Base-by-base conservation (phyloP, 1,140 invertebrate species). In the Calycopis cecrops region DNA sequence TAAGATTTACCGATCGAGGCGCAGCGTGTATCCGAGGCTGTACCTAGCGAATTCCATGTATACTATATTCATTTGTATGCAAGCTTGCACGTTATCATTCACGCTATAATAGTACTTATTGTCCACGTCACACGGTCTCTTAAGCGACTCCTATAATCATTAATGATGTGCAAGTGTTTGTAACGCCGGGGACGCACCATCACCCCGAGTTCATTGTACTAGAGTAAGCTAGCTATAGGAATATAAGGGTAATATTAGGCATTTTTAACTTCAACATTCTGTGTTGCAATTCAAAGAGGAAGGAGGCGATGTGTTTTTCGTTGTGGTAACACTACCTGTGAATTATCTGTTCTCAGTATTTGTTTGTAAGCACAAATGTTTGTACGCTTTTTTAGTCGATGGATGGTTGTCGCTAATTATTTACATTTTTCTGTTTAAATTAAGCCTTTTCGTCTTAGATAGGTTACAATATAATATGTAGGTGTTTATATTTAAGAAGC, bases 241-340 rank as follows among this genome's bases (percentile, higher is more conserved):
- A 64, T 63, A 58, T 82, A 81, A 79, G 70, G 66, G 63, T 73
- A 73, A 63, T 65, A 73, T 70, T 69, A 70, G 68, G 80, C 76
- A 82, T 79, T 84, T 78, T 69, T 80, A 78, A 76, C 74, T 84
- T 69, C 59, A 67, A 79, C 76, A 76, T 76, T 80, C 72, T 79
- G 72, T 79, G 73, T 80, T 81, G 73, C 78, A 71, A 72, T 63
- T 65, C 55, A 67, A 64, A 66, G 67, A 65, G 67, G 66, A 59
- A 61, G 42, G 56, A 61, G 55, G 63, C 63, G 49, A 65, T 57
- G 60, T 58, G 62, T 57, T 65, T 63, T 57, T 71, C 48, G 59
- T 63, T 65, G 63, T 69, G 59, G 72, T 67, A 71, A 70, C 68
- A 62, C 61, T 67, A 44, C 40, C 14, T 65, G 62, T 67, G 57